These are phyloP conservation scores for Phania funesta DNA, from an alignment of 2,888 invertebrate genomes.

Conservation along the genomic window DNA sequence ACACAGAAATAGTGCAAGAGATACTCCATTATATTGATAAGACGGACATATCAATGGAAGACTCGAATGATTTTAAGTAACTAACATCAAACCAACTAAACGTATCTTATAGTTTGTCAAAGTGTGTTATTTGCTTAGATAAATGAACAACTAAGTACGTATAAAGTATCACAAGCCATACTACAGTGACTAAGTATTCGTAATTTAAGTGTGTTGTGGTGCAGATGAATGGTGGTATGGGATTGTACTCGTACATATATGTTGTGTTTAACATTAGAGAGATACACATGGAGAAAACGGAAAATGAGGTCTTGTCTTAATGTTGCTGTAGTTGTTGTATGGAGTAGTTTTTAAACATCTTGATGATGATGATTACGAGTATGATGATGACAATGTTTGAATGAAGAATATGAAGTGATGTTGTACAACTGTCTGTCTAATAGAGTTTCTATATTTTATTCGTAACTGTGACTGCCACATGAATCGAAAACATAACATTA, in stretches of 20 bases:
- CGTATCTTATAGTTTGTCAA: constrained; percentile 62
- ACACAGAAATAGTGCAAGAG: neutral
- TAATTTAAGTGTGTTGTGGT: constrained; percentile 7
- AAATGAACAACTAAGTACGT: constrained; percentile 57
- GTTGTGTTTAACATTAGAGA: neutral
- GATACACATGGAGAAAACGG: constrained; percentile 20
- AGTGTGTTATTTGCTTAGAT: constrained; percentile 65
- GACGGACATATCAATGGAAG: neutral
- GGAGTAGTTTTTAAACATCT: constrained; percentile 25
- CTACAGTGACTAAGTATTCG: neutral
- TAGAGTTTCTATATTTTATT: neutral
- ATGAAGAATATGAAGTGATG: constrained; percentile 34
- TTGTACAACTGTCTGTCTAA: neutral
- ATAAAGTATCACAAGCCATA: constrained; percentile 17
- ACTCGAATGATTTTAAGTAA: constrained; percentile 46
- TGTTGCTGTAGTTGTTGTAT: constrained; percentile 9
- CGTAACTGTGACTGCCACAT: no score
- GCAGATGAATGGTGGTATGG: constrained; percentile 16
- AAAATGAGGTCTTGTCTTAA: constrained; percentile 44
- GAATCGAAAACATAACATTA: no score
- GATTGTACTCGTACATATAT: constrained; percentile 10
- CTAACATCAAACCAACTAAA: constrained; percentile 63
- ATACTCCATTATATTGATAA: neutral
- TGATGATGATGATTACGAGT: constrained; percentile 1
- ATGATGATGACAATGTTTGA: constrained; percentile 27